Evolutionary conservation across 2,888 invertebrate species (phyloP), one percentile per base, ranked within the genome.

Genomic region (Dryobota labecula): DNA sequence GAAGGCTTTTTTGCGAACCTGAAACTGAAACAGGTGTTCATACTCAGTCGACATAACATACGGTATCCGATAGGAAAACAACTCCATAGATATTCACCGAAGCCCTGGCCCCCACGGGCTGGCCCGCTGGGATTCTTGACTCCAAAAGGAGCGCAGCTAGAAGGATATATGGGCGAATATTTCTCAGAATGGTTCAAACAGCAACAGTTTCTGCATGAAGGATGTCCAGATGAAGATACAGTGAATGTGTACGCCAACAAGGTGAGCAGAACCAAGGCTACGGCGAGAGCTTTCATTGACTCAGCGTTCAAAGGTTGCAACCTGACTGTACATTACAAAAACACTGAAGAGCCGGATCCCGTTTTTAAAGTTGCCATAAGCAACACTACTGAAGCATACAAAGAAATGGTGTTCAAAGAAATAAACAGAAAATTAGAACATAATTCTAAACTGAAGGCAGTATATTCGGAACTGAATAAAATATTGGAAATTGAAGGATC

Each of bases 101-200:
- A 79, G 13, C 7, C 45, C 18, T 84, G 81, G 73, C 79, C 73
- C 0, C 11, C 24, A 20, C 45, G 1, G 4, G 11, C 9, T 36
- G 75, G 72, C 2, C 3, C 43, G 2, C 24, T 1, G 0, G 84
- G 77, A 33, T 2, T n/a, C 1, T 51, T 84, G 54, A 83, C 84
- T 1, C 45, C 49, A 3, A 81, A 63, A 66, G 84, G 84, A 54
- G 70, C 58, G n/a, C 33, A 47, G 27, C 11, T 75, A 30, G 84
- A 84, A 75, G 64, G 78, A 5, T 72, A 78, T n/a, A 80, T 84
- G 75, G 84, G 81, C 1, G 68, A 79, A 71, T 84, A 83, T 56
- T 82, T 84, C 51, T 38, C 57, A 20, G 43, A 82, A 15, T 84
- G 84, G 84, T 82, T 84, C 8, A 63, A 73, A 56, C 66, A 72